Percentiles rank a stretch among this genome's conserved stretches.
Conservation (phyloP, 2,888 invertebrate species). For the Drosophila paramelanica region DNA sequence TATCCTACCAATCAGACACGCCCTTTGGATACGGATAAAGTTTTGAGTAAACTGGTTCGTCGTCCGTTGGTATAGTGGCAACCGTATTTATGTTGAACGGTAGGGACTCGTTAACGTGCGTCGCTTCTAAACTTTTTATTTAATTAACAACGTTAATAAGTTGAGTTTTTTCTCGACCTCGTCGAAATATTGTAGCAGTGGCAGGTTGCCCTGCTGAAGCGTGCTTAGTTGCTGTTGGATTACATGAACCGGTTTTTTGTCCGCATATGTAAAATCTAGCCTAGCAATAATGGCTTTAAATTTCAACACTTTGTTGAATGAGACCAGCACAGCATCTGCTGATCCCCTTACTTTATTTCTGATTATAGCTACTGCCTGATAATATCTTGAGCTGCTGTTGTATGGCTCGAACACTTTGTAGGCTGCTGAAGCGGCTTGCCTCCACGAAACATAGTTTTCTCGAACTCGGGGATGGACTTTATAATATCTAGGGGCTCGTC, state of each 20-base stretch:
- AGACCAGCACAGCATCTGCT: slow-evolving; percentile 1
- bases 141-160: not conserved
- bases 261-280: not conserved
- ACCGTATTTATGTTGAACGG: too few relatives aligned
- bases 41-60: too few relatives aligned
- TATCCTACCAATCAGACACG: not conserved
- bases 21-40: not conserved
- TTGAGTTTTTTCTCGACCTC: slow-evolving; percentile 1
- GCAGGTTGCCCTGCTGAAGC: not conserved
- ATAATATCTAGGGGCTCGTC: too few relatives aligned
- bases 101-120: too few relatives aligned
- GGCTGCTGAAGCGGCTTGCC: too few relatives aligned
- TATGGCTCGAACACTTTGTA: too few relatives aligned
- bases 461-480: too few relatives aligned
- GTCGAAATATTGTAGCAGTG: slow-evolving; percentile 3
- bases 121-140: slow-evolving; percentile 13
- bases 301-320: not conserved
- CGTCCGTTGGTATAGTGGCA: too few relatives aligned
- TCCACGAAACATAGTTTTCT: too few relatives aligned
- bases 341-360: not conserved
- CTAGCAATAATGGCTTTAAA: not conserved
- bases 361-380: not conserved
- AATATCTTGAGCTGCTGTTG: too few relatives aligned
- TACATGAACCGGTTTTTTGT: slow-evolving; percentile 1
- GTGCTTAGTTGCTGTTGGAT: not conserved